These are phyloP conservation scores for Lophotriccus pileatus DNA, from an alignment of 2,797 vertebrate species.

Conservation along the genomic window DNA sequence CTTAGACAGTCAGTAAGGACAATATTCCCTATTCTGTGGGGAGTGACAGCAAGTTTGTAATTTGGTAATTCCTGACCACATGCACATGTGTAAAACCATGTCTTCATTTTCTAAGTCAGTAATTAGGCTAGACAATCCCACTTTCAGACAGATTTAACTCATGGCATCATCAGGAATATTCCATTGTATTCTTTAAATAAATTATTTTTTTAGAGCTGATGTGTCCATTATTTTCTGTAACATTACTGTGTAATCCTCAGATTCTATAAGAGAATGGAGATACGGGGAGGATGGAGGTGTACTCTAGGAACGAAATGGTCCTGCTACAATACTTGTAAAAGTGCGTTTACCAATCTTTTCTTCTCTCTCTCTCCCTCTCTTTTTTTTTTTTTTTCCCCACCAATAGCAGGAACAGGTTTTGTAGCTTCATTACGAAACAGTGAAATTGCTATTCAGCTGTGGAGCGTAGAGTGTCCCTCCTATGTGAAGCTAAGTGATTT, in stretches of 20 bases:
- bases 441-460: neutral
- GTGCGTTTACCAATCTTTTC: neutral
- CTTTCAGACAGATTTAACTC: neutral
- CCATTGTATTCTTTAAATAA: neutral
- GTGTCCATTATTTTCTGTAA: neutral
- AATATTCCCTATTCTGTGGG: neutral
- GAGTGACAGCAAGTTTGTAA: neutral
- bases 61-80: neutral
- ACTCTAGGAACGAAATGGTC: neutral
- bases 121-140: neutral
- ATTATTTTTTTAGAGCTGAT: neutral
- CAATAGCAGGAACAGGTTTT: neutral
- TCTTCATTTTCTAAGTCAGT: neutral
- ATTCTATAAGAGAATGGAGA: neutral
- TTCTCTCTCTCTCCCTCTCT: neutral
- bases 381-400: neutral
- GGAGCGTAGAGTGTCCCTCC: neutral
- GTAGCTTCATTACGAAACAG: neutral
- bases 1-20: neutral
- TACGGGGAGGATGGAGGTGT: neutral
- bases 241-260: neutral
- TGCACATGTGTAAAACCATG: neutral
- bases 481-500: neutral
- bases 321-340: neutral
- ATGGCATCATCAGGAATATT: neutral